Base-by-base conservation (phyloP, 1,140 invertebrate species). In the Drosophila aff. region DNA sequence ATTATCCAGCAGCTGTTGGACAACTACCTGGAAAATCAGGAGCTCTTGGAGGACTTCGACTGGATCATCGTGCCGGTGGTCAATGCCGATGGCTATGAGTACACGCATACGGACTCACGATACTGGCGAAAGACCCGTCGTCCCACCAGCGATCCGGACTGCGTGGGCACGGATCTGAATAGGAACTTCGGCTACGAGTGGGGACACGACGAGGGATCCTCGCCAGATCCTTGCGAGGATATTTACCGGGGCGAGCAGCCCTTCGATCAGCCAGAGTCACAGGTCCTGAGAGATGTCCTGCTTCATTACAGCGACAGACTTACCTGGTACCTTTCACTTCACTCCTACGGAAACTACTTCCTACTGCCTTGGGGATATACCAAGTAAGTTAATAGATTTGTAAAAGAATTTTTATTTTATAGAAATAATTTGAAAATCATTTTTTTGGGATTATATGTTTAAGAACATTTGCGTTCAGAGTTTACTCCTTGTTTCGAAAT, bases 341-440 rank as follows among this genome's bases (percentile, higher is more conserved):
- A 97, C 73, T 95, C 95, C 40, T 95, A 94, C 82, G 95, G 95
- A 33, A 94, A 95, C 82, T 95, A 95, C 82, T 90, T 96, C 23
- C 81, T 97, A 2, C 95, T 96, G 78, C 96, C 96, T 16, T 97
- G 96, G 95, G 96, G 96, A 23, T 96, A 95, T 76, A 95, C 95
- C 9, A 62, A 66, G 85, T 60, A 33, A 59, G 90, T 79, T n/a
- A 41, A 16, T 44, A 3, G 2, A 3, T 10, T 10, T 33, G 6
- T 9, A 11, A 9, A 26, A 16, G 15, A 38, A 4, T 28, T 40
- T 40, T 28, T 40, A 23, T 33, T 60, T n/a, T 38, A 16, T 15
- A 23, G 4, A 23, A 3, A n/a, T 1, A 1, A 13, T 16, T 26
- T n/a, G 3, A 16, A 16, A 23, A 23, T 10, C 1, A 21, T 10